These are phyloP conservation scores for Bicyclus anynana DNA, from an alignment of 1,140 invertebrate genomes.

Conservation along the genomic window DNA sequence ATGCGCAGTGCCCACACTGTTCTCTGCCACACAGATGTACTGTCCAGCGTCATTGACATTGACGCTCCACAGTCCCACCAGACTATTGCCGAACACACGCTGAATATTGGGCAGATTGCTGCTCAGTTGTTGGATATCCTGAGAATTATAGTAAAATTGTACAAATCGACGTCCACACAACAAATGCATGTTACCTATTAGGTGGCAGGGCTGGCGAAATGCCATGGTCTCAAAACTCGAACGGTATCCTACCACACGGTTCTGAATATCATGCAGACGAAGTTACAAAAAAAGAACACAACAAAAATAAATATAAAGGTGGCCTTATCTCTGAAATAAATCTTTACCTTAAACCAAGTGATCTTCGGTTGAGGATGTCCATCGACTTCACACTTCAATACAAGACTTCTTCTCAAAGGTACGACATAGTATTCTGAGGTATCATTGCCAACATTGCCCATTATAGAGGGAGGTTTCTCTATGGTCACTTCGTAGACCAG, in stretches of 20 bases:
- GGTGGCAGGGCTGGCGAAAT: too few relatives aligned
- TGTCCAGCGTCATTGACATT: constrained; percentile 45
- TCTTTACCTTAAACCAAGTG: constrained; percentile 65
- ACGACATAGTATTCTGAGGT: constrained; percentile 44
- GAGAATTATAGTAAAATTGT: neutral
- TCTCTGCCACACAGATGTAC: constrained; percentile 69
- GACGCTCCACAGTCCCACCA: constrained; percentile 44
- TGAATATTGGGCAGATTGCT: constrained; percentile 32
- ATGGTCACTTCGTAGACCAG: constrained; percentile 50
- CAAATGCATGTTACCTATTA: too few relatives aligned
- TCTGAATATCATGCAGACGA: too few relatives aligned
- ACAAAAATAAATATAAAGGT: too few relatives aligned
- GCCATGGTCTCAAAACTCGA: too few relatives aligned
- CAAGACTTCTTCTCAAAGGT: constrained; percentile 53
- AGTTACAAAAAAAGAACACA: too few relatives aligned
- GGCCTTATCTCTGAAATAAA: too few relatives aligned
- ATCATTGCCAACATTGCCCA: constrained; percentile 34
- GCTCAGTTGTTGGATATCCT: constrained; percentile 46
- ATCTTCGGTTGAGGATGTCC: constrained; percentile 64
- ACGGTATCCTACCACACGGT: too few relatives aligned
- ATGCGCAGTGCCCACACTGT: constrained; percentile 48
- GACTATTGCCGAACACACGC: constrained; percentile 29
- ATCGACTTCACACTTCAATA: constrained; percentile 61
- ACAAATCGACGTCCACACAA: too few relatives aligned
- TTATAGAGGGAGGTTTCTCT: constrained; percentile 51